A percentile compares a stretch with the other conserved stretches of the same genome.
Evolutionary conservation across 92 coral and sea anemone species (phyloP).

Genomic region (Epizoanthus illoricatus): DNA sequence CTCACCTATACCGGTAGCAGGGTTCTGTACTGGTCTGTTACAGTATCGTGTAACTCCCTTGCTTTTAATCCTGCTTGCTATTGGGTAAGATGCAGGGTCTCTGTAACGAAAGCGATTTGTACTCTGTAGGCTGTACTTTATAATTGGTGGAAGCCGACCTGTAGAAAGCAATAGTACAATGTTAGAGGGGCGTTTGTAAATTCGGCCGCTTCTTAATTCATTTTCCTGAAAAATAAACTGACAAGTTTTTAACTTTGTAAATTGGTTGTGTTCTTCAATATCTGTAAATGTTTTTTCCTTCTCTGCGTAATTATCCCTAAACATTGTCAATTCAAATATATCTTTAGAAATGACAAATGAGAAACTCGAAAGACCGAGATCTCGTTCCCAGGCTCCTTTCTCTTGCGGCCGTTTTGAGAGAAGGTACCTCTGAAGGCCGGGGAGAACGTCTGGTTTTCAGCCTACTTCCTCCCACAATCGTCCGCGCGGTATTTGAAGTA

Average conservation of each 20-base stretch:
- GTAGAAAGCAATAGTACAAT: not conserved
- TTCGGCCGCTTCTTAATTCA: not conserved
- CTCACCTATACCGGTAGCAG: constrained; percentile 67
- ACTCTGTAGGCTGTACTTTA: constrained; percentile 78
- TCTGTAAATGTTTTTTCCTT: too few relatives aligned
- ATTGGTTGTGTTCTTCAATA: too few relatives aligned
- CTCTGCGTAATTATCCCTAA: too few relatives aligned
- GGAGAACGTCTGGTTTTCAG: too few relatives aligned
- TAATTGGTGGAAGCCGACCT: constrained; percentile 72
- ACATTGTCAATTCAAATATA: too few relatives aligned
- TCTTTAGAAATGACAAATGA: too few relatives aligned
- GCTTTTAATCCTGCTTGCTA: constrained; percentile 35
- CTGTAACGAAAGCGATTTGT: constrained; percentile 80
- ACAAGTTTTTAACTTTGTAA: too few relatives aligned
- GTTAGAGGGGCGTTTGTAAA: not conserved
- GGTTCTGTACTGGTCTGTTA: constrained; percentile 53
- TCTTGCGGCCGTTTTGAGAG: not conserved
- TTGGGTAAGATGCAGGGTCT: constrained; percentile 66
- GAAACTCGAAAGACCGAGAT: too few relatives aligned
- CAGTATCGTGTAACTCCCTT: constrained; percentile 47
- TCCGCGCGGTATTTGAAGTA: too few relatives aligned
- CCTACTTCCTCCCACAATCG: too few relatives aligned
- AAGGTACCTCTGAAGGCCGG: not conserved
- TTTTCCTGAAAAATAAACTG: too few relatives aligned
- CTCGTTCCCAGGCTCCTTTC: too few relatives aligned